Base-by-base conservation (phyloP, 2,797 vertebrate genomes). In the Leucoraja ocellata region DNA sequence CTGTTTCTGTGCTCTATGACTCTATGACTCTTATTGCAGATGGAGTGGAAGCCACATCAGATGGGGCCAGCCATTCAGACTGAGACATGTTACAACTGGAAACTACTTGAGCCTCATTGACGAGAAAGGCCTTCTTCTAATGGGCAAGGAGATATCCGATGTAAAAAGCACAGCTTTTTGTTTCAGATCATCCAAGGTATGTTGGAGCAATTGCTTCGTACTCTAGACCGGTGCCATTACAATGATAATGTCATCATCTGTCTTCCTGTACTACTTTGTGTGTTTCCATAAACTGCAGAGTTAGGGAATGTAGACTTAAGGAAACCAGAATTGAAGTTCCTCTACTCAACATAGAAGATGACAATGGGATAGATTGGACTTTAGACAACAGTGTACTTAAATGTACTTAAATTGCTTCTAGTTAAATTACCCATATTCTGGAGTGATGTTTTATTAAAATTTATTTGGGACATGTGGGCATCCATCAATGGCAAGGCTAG, bases 41-140 rank as follows among this genome's bases (percentile, higher is more conserved):
- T 99, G 98, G 98, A 99, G 98, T 93, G 98, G 98, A 71, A 99
- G 98, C 95, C 98, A 99, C 93, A 98, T 98, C 90, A 97, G 98
- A 93, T 99, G 98, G 98, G 98, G 98, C 93, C 98, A 99, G 95
- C 97, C 97, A 0, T 99, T 99, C 95, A 96, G 98, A 95, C 96
- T 99, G 88, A 97, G 98, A 93, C 98, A 99, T 10, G 98, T 99
- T 96, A 99, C 98, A 78, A 99, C 98, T 1, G 98, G 98, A 93
- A 98, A 98, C 93, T 99, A 99, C 95, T 96, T 99, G 93, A 99
- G 98, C 95, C 96, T 99, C 86, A 96, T 97, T 94, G 98, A 99
- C 91, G 98, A 99, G 94, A 97, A 97, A 93, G 97, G 96, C 84
- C 97, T 99, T 93, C 96, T 98, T 71, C 96, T 99, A 61, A 97